These are phyloP conservation scores for Hapalemur alaotrensis DNA, from an alignment of 2,797 vertebrate genomes.

Conservation along the genomic window DNA sequence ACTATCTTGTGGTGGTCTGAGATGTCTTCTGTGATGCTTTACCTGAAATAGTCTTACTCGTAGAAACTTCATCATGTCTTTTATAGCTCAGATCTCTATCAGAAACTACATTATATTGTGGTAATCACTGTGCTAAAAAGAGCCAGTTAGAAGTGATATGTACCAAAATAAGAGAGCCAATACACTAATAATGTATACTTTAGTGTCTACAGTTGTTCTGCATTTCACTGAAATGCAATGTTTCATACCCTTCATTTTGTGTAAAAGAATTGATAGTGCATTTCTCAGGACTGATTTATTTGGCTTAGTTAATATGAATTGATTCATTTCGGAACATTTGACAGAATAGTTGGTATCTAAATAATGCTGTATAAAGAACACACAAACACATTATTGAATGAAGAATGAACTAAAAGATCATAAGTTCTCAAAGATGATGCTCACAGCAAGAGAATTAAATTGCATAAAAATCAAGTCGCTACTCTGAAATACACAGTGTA, in stretches of 20 bases:
- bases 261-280: slow-evolving; percentile 41
- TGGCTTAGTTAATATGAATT: slow-evolving; percentile 44
- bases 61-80: background rate
- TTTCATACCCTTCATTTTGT: slow-evolving; percentile 31
- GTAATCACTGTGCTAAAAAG: background rate
- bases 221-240: slow-evolving; percentile 17
- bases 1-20: background rate
- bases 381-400: slow-evolving; percentile 65
- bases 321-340: slow-evolving; percentile 54
- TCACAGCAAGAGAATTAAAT: slow-evolving; percentile 66
- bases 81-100: background rate
- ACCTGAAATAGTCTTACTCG: background rate
- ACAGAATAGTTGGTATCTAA: slow-evolving; percentile 62
- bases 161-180: background rate
- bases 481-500: slow-evolving; percentile 43
- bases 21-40: background rate
- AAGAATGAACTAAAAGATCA: slow-evolving; percentile 61
- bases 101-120: slow-evolving; percentile 22
- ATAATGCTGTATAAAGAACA: slow-evolving; percentile 60
- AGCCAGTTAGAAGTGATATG: background rate
- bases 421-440: slow-evolving; percentile 68
- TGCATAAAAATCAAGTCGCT: slow-evolving; percentile 70
- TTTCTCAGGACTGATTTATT: slow-evolving; percentile 62
- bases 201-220: background rate
- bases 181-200: slow-evolving; percentile 10